Evolutionary conservation across 1,140 invertebrate genomes (phyloP).

Genomic region (Drosophila fuyamai): DNA sequence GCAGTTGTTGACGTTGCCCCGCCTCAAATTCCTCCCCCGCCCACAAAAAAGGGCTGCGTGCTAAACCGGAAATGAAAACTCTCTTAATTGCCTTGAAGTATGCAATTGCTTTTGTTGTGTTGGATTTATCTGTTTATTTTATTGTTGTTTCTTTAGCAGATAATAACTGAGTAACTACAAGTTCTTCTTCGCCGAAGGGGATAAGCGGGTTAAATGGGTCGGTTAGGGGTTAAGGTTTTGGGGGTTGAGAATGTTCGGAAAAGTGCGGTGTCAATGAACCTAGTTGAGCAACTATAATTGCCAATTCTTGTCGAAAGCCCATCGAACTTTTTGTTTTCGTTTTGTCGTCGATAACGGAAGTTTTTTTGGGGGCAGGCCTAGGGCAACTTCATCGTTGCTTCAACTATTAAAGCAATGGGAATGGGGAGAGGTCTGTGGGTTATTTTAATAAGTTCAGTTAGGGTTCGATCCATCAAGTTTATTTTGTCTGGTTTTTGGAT

Average conservation of each 20-base stretch:
- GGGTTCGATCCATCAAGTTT: background rate
- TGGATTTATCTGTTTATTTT: slow-evolving; percentile 39
- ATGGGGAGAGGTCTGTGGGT: background rate
- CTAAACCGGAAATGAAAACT: slow-evolving; percentile 77
- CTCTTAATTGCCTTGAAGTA: slow-evolving; percentile 80
- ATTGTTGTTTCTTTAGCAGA: slow-evolving; percentile 52
- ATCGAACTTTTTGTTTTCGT: slow-evolving; percentile 48
- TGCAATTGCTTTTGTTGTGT: slow-evolving; percentile 58
- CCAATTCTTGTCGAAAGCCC: slow-evolving; percentile 49
- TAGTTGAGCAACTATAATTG: slow-evolving; percentile 49
- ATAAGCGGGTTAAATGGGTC: slow-evolving; percentile 1
- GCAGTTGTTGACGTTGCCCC: slow-evolving; percentile 28
- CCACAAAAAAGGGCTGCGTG: slow-evolving; percentile 47
- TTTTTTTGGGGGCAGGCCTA: slow-evolving; percentile 10
- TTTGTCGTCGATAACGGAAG: slow-evolving; percentile 11
- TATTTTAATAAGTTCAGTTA: background rate
- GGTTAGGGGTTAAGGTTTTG: slow-evolving; percentile 8
- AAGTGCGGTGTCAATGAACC: slow-evolving; percentile 55
- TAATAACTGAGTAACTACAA: slow-evolving; percentile 60
- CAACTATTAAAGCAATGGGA: slow-evolving; percentile 19
- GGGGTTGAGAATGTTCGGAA: slow-evolving; percentile 30
- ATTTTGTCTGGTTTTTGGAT: too few relatives aligned
- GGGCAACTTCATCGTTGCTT: slow-evolving; percentile 5
- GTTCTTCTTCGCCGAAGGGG: slow-evolving; percentile 11
- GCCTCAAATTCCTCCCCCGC: slow-evolving; percentile 18